A percentile compares a stretch with the other conserved stretches of the same genome.
These are phyloP conservation scores for Diarsia dahlii DNA, from an alignment of 2,888 invertebrate species.

Conservation along the genomic window DNA sequence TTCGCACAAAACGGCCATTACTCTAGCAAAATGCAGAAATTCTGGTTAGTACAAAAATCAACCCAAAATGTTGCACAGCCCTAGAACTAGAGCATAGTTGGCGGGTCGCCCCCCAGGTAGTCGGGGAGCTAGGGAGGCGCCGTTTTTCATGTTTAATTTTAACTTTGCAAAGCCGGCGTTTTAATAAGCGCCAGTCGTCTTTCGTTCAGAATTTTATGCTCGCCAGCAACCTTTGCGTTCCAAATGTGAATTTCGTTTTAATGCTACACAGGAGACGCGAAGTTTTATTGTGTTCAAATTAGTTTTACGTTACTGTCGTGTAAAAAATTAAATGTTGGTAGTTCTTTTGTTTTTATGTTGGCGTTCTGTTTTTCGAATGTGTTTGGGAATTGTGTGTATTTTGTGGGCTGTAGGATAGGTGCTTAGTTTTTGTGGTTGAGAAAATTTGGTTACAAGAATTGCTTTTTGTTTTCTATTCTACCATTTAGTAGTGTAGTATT, in stretches of 20 bases:
- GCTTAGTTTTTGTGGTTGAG: background rate
- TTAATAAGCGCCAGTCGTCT: slow-evolving; percentile 89
- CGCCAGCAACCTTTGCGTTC: slow-evolving; percentile 82
- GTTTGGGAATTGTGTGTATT: background rate
- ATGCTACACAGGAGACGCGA: slow-evolving; percentile 83
- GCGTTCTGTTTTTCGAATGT: slow-evolving; percentile 24
- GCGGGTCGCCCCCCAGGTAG: slow-evolving; percentile 73
- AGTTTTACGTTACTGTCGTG: slow-evolving; percentile 74
- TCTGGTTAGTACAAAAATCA: background rate
- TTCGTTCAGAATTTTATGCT: slow-evolving; percentile 86
- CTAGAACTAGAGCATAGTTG: slow-evolving; percentile 77
- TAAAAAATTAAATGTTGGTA: slow-evolving; percentile 55
- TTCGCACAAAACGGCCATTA: background rate
- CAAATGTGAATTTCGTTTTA: slow-evolving; percentile 82
- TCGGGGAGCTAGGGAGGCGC: slow-evolving; percentile 68
- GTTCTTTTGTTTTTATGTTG: slow-evolving; percentile 30
- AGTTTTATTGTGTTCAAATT: slow-evolving; percentile 87
- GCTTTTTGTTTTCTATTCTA: background rate
- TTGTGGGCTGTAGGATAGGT: background rate
- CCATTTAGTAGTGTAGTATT: background rate
- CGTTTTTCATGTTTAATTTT: slow-evolving; percentile 91
- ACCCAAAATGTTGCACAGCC: slow-evolving; percentile 61
- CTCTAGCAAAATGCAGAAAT: background rate
- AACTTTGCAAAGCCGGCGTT: slow-evolving; percentile 89
- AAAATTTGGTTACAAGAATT: background rate